A percentile compares a stretch with the other conserved stretches of the same genome.
phyloP scores from a whole-genome alignment of 2,888 invertebrate species.

The Schizaphis graminum region DNA sequence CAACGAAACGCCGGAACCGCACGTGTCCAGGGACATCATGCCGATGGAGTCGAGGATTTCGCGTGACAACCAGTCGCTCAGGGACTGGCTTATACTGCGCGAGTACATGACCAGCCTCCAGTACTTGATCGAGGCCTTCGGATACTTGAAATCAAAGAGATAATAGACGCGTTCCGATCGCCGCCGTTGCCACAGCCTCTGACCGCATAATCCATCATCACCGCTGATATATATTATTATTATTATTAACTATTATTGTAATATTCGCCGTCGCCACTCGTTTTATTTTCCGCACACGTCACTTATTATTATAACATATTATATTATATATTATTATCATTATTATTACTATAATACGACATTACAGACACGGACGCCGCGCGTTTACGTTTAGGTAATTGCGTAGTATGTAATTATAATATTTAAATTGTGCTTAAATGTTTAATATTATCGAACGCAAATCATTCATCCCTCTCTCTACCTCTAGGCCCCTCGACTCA shows the following conservation, averaged over 20 bases:
- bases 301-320: neutral
- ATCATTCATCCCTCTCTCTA: neutral
- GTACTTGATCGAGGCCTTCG: conserved; percentile 74
- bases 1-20: conserved; percentile 70
- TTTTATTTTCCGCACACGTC: conserved; percentile 22
- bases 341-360: neutral
- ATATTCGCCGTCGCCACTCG: neutral
- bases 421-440: conserved; percentile 3
- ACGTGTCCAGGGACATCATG: conserved; percentile 72
- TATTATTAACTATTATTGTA: neutral
- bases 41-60: conserved; percentile 70
- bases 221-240: neutral
- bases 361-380: neutral
- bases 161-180: conserved; percentile 7
- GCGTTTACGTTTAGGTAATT: neutral
- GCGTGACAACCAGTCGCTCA: conserved; percentile 72
- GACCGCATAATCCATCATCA: conserved; percentile 11
- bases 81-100: conserved; percentile 77
- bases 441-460: conserved; percentile 7
- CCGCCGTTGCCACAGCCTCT: neutral
- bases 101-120: conserved; percentile 77
- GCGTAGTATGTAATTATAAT: neutral
- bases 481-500: neutral
- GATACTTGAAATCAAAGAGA: conserved; percentile 70
- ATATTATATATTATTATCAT: neutral